These are phyloP conservation scores for Ispidina lecontei DNA, from an alignment of 2,797 vertebrate species.

Conservation along the genomic window DNA sequence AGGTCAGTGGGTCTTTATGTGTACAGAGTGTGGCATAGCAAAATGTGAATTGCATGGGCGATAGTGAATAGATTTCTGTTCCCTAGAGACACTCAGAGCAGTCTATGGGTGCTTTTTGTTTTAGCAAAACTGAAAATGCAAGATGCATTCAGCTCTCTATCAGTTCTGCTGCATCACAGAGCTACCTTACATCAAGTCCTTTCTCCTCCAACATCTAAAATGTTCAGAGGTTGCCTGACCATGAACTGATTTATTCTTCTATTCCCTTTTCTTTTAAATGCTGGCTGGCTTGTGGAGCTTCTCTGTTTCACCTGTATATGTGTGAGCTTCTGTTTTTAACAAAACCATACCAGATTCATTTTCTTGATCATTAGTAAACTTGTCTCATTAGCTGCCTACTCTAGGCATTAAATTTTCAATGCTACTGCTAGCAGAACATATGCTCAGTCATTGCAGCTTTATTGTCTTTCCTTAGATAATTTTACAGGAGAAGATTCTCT, in stretches of 20 bases:
- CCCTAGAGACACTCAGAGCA: no score
- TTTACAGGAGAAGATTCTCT: neutral
- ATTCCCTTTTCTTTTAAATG: neutral
- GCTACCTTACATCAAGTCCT: neutral
- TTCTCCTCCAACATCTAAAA: neutral
- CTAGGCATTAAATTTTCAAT: neutral
- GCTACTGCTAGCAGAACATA: neutral
- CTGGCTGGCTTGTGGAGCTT: neutral
- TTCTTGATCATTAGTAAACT: neutral
- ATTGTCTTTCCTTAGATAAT: neutral
- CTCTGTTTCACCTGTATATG: neutral
- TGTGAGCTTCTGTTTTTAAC: neutral
- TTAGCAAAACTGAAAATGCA: neutral
- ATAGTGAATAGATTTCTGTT: neutral
- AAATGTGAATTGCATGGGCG: neutral
- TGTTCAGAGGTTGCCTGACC: neutral
- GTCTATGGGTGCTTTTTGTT: neutral
- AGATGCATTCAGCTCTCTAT: neutral
- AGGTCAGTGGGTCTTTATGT: neutral
- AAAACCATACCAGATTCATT: neutral
- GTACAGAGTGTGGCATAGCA: neutral
- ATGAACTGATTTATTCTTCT: neutral
- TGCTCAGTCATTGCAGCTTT: neutral
- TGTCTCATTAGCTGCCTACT: conserved; percentile 3
- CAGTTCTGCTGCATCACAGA: neutral